Conservation (phyloP, 2,113 vertebrate genomes). For the Scomber colias region DNA sequence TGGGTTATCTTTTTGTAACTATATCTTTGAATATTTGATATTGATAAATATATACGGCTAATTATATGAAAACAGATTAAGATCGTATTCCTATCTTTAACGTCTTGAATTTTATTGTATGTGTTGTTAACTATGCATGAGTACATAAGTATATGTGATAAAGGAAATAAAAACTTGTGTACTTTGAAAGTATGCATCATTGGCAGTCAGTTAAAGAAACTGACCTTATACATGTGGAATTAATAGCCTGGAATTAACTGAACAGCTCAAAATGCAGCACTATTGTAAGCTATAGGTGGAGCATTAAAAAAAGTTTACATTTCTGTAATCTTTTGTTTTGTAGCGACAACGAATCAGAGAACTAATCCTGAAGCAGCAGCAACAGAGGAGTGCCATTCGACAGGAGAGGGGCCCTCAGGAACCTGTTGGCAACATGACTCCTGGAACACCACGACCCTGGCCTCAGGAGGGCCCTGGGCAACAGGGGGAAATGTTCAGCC, state of each 20-base stretch:
- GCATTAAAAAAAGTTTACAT: neutral
- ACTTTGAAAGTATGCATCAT: neutral
- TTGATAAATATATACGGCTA: neutral
- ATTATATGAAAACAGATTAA: neutral
- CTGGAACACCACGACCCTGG: slow-evolving; percentile 88
- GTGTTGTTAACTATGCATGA: neutral
- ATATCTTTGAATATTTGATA: neutral
- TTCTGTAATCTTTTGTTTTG: slow-evolving; percentile 39
- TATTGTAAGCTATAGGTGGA: neutral
- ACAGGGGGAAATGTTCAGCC: slow-evolving; percentile 87
- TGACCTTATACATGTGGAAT: neutral
- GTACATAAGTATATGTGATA: neutral
- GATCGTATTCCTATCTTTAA: neutral
- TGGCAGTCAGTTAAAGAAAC: neutral
- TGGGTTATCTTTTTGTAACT: neutral
- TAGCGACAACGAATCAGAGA: slow-evolving; percentile 96
- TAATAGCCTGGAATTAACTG: neutral
- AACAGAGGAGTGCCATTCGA: slow-evolving; percentile 92
- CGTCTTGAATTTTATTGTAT: neutral
- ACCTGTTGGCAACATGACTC: slow-evolving; percentile 71
- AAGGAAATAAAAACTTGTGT: neutral
- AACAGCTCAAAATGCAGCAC: neutral
- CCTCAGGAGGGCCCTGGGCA: slow-evolving; percentile 88
- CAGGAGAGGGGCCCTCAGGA: slow-evolving; percentile 92
- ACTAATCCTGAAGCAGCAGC: slow-evolving; percentile 94